phyloP scores from a whole-genome alignment of 2,888 invertebrate species.

The Sinohyriopsis cumingii region DNA sequence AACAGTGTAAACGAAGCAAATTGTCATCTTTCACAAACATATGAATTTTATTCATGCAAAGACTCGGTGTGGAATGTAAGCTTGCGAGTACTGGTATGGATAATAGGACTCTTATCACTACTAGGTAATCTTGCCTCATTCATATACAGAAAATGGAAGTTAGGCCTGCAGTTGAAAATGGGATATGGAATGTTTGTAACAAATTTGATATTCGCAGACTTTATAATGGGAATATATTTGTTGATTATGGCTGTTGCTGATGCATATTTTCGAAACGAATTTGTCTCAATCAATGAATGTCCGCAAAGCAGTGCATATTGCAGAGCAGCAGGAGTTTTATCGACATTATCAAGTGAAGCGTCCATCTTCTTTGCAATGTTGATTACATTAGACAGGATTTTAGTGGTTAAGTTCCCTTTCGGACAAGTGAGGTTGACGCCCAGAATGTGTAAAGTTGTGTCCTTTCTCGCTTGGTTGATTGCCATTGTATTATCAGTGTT shows the following conservation, averaged over 20 bases:
- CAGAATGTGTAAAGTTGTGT: too few relatives aligned
- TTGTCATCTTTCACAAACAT: slow-evolving; percentile 26
- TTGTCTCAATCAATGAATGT: too few relatives aligned
- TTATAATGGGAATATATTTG: slow-evolving; percentile 15
- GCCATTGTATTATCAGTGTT: too few relatives aligned
- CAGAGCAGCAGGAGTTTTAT: too few relatives aligned
- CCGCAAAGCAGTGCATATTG: too few relatives aligned
- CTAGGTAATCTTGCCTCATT: slow-evolving; percentile 32
- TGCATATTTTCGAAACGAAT: too few relatives aligned
- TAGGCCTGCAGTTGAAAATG: slow-evolving; percentile 13
- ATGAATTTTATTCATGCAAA: slow-evolving; percentile 44
- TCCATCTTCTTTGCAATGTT: too few relatives aligned
- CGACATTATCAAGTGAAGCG: too few relatives aligned
- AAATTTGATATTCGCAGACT: slow-evolving; percentile 25
- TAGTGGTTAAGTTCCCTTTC: too few relatives aligned
- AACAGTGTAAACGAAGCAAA: not conserved
- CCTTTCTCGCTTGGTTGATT: too few relatives aligned
- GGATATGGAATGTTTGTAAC: slow-evolving; percentile 30
- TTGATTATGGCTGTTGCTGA: slow-evolving; percentile 39
- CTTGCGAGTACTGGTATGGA: slow-evolving; percentile 31
- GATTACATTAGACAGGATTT: too few relatives aligned
- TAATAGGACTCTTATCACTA: slow-evolving; percentile 31
- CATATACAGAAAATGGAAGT: slow-evolving; percentile 9
- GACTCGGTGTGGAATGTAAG: slow-evolving; percentile 37
- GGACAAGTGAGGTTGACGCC: too few relatives aligned